These are phyloP conservation scores for Saxicola maurus DNA, from an alignment of 2,797 vertebrate genomes.

Conservation along the genomic window DNA sequence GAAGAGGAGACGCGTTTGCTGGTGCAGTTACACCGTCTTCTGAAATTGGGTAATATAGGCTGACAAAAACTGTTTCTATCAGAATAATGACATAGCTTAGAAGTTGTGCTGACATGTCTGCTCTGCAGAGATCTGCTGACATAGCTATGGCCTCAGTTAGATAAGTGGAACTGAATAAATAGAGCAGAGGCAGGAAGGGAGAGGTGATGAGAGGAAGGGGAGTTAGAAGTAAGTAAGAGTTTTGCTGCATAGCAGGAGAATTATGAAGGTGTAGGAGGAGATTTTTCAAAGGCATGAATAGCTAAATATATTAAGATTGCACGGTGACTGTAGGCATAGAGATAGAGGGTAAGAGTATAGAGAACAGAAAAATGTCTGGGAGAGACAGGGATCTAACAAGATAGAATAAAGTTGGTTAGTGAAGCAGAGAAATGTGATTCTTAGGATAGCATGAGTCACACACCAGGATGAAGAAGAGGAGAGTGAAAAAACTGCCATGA, in stretches of 20 bases:
- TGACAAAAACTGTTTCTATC: neutral
- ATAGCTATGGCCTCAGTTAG: neutral
- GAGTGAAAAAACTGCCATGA: neutral
- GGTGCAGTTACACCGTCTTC: neutral
- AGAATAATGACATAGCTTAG: neutral
- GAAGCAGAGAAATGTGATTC: neutral
- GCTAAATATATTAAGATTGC: neutral
- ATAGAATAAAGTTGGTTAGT: neutral
- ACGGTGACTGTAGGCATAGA: neutral
- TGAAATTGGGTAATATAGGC: neutral
- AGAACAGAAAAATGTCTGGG: neutral
- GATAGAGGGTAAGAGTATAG: neutral
- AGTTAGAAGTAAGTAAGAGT: neutral
- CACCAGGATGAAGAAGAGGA: neutral
- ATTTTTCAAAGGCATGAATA: conserved; percentile 4
- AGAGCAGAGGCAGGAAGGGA: neutral
- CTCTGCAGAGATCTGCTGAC: neutral
- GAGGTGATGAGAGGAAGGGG: neutral
- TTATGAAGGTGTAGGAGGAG: neutral
- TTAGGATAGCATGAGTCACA: neutral
- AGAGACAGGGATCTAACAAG: neutral
- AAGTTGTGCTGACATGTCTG: neutral
- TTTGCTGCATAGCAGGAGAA: neutral
- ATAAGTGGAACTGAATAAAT: neutral
- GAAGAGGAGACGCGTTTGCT: neutral